phyloP scores from a whole-genome alignment of 2,113 vertebrate genomes.

The Menura novaehollandiae region DNA sequence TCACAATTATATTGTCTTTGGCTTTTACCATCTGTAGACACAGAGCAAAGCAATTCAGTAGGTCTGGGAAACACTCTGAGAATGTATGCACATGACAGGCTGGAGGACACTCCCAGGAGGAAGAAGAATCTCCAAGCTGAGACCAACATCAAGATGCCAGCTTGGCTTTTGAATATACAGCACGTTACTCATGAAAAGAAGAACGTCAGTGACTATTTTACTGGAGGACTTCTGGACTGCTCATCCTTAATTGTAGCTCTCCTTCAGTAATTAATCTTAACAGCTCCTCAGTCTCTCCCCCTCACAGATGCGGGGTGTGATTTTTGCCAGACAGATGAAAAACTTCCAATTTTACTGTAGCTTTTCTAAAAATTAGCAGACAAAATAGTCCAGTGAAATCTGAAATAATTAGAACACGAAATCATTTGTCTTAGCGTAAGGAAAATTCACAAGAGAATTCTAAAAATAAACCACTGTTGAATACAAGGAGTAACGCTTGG shows the following conservation, averaged over 20 bases:
- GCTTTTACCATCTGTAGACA: background rate
- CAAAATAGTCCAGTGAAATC: background rate
- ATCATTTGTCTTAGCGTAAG: background rate
- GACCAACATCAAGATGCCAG: background rate
- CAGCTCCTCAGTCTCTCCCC: background rate
- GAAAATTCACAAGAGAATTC: background rate
- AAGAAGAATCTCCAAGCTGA: background rate
- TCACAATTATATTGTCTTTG: background rate
- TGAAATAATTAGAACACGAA: background rate
- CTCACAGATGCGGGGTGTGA: background rate
- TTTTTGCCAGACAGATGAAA: background rate
- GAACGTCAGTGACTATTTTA: background rate
- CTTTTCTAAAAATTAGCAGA: background rate
- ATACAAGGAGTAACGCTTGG: background rate
- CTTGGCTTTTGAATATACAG: background rate
- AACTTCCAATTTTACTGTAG: background rate
- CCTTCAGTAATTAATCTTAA: slow-evolving; percentile 15
- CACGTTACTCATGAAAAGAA: slow-evolving; percentile 5
- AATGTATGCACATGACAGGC: background rate
- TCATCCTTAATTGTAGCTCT: slow-evolving; percentile 51
- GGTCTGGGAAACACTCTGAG: background rate
- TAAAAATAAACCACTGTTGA: background rate
- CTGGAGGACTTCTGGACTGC: slow-evolving; percentile 14
- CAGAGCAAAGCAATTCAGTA: background rate
- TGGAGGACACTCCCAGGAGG: background rate